Conservation (phyloP, 2,888 invertebrate genomes). For the Notodonta ziczac region DNA sequence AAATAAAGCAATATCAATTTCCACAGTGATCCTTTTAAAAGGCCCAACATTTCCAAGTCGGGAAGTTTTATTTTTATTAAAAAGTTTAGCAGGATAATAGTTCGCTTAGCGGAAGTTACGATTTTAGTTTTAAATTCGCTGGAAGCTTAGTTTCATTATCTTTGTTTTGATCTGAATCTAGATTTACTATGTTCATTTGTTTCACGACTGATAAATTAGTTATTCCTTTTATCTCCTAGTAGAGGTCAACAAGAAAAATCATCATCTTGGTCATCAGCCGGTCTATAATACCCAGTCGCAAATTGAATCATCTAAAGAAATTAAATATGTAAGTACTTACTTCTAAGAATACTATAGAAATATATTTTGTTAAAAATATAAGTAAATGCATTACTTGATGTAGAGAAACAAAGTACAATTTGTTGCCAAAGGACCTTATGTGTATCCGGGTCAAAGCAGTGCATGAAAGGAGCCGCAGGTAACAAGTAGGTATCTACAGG, state of each 20-base stretch:
- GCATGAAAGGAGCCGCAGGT: neutral
- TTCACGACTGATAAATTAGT: too few relatives aligned
- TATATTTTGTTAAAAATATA: too few relatives aligned
- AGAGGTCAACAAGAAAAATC: too few relatives aligned
- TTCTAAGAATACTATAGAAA: too few relatives aligned
- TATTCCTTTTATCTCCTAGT: too few relatives aligned
- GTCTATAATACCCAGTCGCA: too few relatives aligned
- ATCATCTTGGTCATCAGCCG: too few relatives aligned
- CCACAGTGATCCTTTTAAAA: slow-evolving; percentile 19
- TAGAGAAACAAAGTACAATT: neutral
- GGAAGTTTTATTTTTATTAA: neutral
- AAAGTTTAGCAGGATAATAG: neutral
- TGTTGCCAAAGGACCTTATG: neutral
- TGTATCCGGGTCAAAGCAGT: neutral
- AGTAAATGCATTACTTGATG: too few relatives aligned
- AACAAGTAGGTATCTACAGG: neutral
- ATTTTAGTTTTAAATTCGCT: neutral
- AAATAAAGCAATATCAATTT: slow-evolving; percentile 29
- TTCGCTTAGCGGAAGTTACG: neutral
- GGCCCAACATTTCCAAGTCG: neutral
- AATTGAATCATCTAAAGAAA: too few relatives aligned
- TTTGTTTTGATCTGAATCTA: too few relatives aligned
- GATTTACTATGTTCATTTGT: too few relatives aligned
- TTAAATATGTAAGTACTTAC: too few relatives aligned
- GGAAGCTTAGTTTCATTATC: neutral